Percentiles rank a stretch among this genome's conserved stretches.
phyloP scores from a whole-genome alignment of 2,113 vertebrate species.

The Psittacus erithacus region DNA sequence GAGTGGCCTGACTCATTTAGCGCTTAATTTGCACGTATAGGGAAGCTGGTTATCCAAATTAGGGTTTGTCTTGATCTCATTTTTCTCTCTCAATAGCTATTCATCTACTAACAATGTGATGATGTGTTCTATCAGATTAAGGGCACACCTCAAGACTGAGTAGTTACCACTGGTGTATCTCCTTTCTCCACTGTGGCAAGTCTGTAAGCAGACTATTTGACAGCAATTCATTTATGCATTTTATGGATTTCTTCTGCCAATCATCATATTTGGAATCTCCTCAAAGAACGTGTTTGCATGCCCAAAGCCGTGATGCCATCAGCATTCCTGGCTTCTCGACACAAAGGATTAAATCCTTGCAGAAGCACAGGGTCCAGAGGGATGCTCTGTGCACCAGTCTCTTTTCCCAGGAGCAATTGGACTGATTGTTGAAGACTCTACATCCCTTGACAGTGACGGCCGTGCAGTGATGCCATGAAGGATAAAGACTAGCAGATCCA shows the following conservation, averaged over 20 bases:
- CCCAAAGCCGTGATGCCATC: not conserved
- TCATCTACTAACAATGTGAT: not conserved
- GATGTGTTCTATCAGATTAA: not conserved
- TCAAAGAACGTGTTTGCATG: not conserved
- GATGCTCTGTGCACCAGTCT: not conserved
- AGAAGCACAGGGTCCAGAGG: not conserved
- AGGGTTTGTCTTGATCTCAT: not conserved
- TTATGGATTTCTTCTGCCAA: not conserved
- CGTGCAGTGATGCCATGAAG: not conserved
- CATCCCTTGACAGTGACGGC: not conserved
- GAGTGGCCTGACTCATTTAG: not conserved
- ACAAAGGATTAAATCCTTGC: not conserved
- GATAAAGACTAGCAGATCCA: not conserved
- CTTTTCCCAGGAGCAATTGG: not conserved
- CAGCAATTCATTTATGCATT: not conserved
- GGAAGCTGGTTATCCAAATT: not conserved
- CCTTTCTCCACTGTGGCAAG: not conserved
- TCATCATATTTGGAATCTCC: not conserved
- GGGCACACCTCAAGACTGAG: not conserved
- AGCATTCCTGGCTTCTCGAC: not conserved
- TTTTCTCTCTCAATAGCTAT: not conserved
- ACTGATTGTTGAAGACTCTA: fast-evolving
- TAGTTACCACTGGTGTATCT: not conserved
- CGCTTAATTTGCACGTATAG: constrained; percentile 5
- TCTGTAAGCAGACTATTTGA: not conserved